A percentile compares a stretch with the other conserved stretches of the same genome.
Conservation (phyloP, 2,888 invertebrate genomes). For the Pachymerium ferrugineum region DNA sequence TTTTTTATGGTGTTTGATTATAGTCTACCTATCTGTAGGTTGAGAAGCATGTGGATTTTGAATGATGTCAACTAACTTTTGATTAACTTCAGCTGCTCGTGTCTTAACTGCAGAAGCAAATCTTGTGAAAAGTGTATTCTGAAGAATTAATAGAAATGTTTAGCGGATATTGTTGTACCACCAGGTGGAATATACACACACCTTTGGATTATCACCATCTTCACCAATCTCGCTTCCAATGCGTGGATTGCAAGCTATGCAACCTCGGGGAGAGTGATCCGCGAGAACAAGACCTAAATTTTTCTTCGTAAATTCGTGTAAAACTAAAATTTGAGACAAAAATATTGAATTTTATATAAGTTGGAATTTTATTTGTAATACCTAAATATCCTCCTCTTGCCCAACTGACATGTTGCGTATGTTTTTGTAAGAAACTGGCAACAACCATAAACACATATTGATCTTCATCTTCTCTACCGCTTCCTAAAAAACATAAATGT, state of each 20-base stretch:
- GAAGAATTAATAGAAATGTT: constrained; percentile 28
- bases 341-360: constrained; percentile 22
- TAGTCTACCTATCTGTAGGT: constrained; percentile 56
- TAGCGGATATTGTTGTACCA: no score
- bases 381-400: constrained; percentile 81
- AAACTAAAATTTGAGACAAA: constrained; percentile 42
- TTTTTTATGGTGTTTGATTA: constrained; percentile 1
- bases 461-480: constrained; percentile 87
- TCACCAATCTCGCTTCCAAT: constrained; percentile 23
- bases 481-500: constrained; percentile 67
- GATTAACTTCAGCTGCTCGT: constrained; percentile 87
- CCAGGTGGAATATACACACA: no score
- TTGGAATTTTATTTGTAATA: constrained; percentile 38
- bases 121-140: constrained; percentile 42
- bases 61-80: constrained; percentile 85
- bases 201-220: background rate
- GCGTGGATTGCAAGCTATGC: constrained; percentile 68
- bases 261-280: constrained; percentile 73
- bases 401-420: constrained; percentile 85
- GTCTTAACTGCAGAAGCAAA: constrained; percentile 67
- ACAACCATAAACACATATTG: constrained; percentile 98
- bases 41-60: constrained; percentile 65
- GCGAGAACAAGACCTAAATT: constrained; percentile 73
- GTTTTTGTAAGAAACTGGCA: constrained; percentile 90
- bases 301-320: constrained; percentile 63